Evolutionary conservation across 2,113 vertebrate species (phyloP).

Genomic region (Xenotilapia flavipinnis): DNA sequence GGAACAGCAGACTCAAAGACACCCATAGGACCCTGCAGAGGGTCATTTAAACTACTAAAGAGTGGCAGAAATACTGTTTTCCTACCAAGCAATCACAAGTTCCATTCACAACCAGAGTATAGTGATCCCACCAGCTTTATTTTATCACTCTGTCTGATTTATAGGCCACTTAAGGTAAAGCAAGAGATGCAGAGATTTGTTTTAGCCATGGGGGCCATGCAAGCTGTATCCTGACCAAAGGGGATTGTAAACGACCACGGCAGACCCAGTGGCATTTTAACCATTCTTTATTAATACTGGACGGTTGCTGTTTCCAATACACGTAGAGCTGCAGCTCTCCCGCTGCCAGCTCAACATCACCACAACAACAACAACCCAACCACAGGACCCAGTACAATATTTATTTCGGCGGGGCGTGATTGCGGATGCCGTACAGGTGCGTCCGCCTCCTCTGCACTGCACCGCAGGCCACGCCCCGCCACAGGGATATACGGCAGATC

Average conservation of each 20-base stretch:
- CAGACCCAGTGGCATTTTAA: no score
- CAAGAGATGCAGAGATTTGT: slow-evolving; percentile 11
- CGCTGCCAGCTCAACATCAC: no score
- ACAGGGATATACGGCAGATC: background rate
- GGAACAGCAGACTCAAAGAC: background rate
- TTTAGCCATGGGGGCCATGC: background rate
- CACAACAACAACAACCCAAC: no score
- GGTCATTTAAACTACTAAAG: slow-evolving; percentile 24
- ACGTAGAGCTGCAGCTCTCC: no score
- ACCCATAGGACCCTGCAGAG: background rate
- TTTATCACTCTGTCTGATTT: slow-evolving; percentile 11
- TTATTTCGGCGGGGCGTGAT: no score
- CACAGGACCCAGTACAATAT: no score
- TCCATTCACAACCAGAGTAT: slow-evolving; percentile 4
- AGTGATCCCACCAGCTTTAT: background rate
- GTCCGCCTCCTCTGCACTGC: no score
- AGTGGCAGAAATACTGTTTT: slow-evolving; percentile 14
- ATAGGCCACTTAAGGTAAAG: slow-evolving; percentile 13
- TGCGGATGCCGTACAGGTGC: no score
- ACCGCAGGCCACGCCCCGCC: no score
- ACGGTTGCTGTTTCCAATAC: no score
- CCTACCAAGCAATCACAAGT: slow-evolving; percentile 32
- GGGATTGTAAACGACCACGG: no score
- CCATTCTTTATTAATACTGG: no score
- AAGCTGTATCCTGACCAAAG: background rate